Evolutionary conservation across 2,113 vertebrate genomes (phyloP).

Genomic region (Cynoglossus semilaevis): DNA sequence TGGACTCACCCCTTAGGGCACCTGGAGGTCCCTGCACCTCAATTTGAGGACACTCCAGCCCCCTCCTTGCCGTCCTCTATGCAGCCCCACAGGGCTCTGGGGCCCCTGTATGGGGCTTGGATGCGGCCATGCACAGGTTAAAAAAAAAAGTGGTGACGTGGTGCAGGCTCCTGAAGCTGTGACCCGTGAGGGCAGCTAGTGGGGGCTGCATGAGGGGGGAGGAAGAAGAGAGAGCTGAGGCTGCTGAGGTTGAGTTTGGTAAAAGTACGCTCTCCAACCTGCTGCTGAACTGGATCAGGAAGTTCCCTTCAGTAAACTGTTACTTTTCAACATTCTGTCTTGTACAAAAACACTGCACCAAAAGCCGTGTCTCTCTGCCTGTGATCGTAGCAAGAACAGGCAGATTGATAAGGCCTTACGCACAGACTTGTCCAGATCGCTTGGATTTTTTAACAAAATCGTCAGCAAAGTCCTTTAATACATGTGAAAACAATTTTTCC

Average conservation of each 20-base stretch:
- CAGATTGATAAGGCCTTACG: constrained; percentile 53
- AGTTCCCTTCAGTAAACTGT: too few species aligned
- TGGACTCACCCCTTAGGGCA: constrained; percentile 38
- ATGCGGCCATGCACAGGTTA: constrained; percentile 71
- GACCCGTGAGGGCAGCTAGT: constrained; percentile 68
- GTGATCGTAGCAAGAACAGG: constrained; percentile 2
- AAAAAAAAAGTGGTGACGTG: constrained; percentile 65
- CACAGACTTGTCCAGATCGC: constrained; percentile 55
- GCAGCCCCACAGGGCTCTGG: constrained; percentile 1
- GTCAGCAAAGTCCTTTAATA: too few species aligned
- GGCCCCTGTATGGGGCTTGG: constrained; percentile 8
- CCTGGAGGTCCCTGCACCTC: constrained; percentile 27
- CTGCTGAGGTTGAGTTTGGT: constrained; percentile 25
- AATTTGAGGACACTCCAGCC: constrained; percentile 9
- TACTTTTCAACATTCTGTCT: too few species aligned
- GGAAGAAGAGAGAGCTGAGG: constrained; percentile 49
- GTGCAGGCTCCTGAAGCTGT: constrained; percentile 63
- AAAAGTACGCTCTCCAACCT: constrained; percentile 13
- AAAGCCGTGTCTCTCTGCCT: too few species aligned
- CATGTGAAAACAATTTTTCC: too few species aligned
- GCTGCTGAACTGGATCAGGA: constrained; percentile 27
- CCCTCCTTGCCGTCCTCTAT: not conserved
- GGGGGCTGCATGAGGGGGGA: constrained; percentile 49
- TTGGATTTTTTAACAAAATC: constrained; percentile 21
- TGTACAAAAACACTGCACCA: not conserved